These are phyloP conservation scores for Neogobius melanostomus DNA, from an alignment of 2,113 vertebrate genomes.

Conservation along the genomic window DNA sequence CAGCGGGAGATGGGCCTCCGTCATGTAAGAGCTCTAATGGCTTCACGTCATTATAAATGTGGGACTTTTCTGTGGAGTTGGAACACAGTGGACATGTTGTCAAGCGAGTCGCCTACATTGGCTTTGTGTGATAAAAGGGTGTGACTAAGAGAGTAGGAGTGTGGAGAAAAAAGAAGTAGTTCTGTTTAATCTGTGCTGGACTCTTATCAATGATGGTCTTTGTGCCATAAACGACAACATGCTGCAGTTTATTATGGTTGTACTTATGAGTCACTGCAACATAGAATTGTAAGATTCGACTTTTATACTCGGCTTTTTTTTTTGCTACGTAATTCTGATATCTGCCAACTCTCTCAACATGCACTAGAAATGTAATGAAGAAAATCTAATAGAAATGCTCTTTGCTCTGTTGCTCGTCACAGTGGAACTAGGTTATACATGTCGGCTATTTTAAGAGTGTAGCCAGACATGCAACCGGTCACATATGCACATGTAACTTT, in stretches of 20 bases:
- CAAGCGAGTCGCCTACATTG: conserved; percentile 36
- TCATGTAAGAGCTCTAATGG: conserved; percentile 46
- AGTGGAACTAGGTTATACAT: conserved; percentile 17
- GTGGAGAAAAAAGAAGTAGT: conserved; percentile 45
- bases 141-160: conserved; percentile 58
- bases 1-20: conserved; percentile 38
- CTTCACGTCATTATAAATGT: conserved; percentile 57
- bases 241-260: background rate
- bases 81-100: conserved; percentile 56
- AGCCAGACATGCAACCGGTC: conserved; percentile 15
- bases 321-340: background rate
- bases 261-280: background rate
- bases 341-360: conserved; percentile 23
- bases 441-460: conserved; percentile 45
- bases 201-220: conserved; percentile 40
- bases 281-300: background rate
- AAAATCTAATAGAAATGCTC: conserved; percentile 25
- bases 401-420: conserved; percentile 35
- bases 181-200: conserved; percentile 30
- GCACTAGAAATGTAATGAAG: conserved; percentile 18
- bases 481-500: background rate
- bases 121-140: conserved; percentile 53
- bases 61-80: conserved; percentile 29
- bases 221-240: conserved; percentile 19
- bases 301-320: background rate